Base-by-base conservation (phyloP, 92 coral and sea anemone genomes). In the Palythoa heliodiscus region DNA sequence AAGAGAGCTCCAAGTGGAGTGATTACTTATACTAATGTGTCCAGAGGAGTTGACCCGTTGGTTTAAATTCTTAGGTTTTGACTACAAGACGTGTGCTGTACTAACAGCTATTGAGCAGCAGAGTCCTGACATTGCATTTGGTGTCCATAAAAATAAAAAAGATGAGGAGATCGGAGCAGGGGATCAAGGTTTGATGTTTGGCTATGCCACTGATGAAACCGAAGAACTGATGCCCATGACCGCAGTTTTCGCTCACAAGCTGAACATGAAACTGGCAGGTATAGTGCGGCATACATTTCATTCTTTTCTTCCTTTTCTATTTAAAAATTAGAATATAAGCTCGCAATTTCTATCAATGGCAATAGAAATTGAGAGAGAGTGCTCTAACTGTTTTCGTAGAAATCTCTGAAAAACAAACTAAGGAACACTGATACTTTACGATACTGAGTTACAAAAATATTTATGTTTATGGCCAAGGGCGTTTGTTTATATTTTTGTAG, bases 51-150 rank as follows among this genome's bases (percentile, higher is more conserved):
- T 54, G 17, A 54, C 17, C 60, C 17, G 48, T 43, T 43, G 3
- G 48, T 7, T 43, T 43, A 43, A 43, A 43, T 43, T 43, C 48
- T 43, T 43, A 92, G 95, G 95, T 4, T 92, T 92, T 87, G 95
- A 92, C 78, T 92, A 90, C 87, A 92, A 92, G 66, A 92, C 95
- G 9, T 92, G 95, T 86, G 90, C 86, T 22, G 95, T 92, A 48
- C 73, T 92, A 20, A 50, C 54, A 58, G 91, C 93, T 1, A 71
- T 91, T 64, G 92, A 91, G 52, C 83, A 88, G 53, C 94, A 91
- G 82, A 83, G 89, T 52, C 88, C 89, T 1, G 94, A 91, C 60
- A 91, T 91, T 25, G 89, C 91, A 8, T 79, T 80, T 73, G 92
- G 94, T n/a, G 92, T 91, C 40, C 88, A 88, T 66, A 0, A 68